A percentile compares a stretch with the other conserved stretches of the same genome.
Evolutionary conservation across 1,140 invertebrate species (phyloP).

Genomic region (Drosophila virilis): DNA sequence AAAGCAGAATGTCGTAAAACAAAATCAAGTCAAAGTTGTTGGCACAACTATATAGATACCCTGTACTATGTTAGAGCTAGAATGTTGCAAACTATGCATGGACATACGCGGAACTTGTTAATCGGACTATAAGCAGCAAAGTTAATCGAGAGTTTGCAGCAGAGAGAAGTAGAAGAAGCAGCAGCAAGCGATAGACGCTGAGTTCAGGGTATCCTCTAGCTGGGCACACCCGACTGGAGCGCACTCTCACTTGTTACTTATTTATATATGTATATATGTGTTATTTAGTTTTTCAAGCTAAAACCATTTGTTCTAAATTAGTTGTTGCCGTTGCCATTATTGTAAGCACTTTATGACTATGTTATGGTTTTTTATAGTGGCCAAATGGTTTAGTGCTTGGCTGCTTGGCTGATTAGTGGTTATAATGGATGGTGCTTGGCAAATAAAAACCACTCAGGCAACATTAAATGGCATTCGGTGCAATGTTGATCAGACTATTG

Average conservation of each 20-base stretch:
- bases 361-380: slow-evolving; percentile 15
- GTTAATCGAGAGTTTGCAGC: too few species aligned
- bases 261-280: not conserved
- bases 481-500: not conserved
- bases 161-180: too few species aligned
- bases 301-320: slow-evolving; percentile 39
- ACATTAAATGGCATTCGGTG: not conserved
- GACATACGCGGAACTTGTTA: too few species aligned
- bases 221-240: too few species aligned
- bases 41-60: not conserved
- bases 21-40: not conserved
- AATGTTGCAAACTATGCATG: too few species aligned
- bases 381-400: slow-evolving; percentile 18
- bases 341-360: slow-evolving; percentile 16
- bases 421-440: slow-evolving; percentile 20
- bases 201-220: too few species aligned
- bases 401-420: slow-evolving; percentile 19
- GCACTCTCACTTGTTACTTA: too few species aligned
- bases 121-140: too few species aligned
- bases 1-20: slow-evolving; percentile 35
- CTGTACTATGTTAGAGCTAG: not conserved
- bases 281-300: slow-evolving; percentile 16
- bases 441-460: slow-evolving; percentile 1
- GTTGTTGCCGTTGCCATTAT: slow-evolving; percentile 14
- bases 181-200: too few species aligned